These are phyloP conservation scores for Pteropus rufus DNA, from an alignment of 2,797 vertebrate species.

Conservation along the genomic window DNA sequence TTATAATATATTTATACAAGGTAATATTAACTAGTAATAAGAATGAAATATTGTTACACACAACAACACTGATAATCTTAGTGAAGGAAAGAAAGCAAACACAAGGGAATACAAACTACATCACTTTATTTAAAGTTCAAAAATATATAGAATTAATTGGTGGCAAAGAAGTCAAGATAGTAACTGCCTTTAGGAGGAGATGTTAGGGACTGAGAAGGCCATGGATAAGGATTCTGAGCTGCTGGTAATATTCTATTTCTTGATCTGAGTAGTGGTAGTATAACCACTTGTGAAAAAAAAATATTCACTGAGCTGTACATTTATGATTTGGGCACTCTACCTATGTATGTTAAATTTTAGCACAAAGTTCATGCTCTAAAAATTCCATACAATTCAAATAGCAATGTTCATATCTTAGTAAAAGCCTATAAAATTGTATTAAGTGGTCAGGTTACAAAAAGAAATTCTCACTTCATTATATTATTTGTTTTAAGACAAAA, in stretches of 20 bases:
- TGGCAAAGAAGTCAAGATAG: neutral
- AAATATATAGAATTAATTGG: neutral
- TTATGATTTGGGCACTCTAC: neutral
- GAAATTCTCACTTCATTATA: neutral
- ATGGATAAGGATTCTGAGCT: neutral
- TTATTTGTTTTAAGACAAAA: constrained; percentile 2
- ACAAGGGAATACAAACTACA: neutral
- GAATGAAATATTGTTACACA: neutral
- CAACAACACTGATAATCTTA: neutral
- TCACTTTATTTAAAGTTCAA: neutral
- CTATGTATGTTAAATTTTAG: neutral
- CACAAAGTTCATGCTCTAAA: neutral
- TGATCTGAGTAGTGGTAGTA: neutral
- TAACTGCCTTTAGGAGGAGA: neutral
- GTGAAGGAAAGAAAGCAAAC: neutral
- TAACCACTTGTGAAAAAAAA: neutral
- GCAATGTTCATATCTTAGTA: neutral
- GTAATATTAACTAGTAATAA: neutral
- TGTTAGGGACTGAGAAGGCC: neutral
- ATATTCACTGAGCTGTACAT: neutral
- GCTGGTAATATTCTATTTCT: neutral
- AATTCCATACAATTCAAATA: neutral
- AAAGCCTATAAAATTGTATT: neutral
- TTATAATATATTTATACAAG: neutral
- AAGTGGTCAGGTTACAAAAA: neutral